A percentile compares a stretch with the other conserved stretches of the same genome.
phyloP scores from a whole-genome alignment of 2,888 invertebrate species.

The Camptogramma bilineatum region DNA sequence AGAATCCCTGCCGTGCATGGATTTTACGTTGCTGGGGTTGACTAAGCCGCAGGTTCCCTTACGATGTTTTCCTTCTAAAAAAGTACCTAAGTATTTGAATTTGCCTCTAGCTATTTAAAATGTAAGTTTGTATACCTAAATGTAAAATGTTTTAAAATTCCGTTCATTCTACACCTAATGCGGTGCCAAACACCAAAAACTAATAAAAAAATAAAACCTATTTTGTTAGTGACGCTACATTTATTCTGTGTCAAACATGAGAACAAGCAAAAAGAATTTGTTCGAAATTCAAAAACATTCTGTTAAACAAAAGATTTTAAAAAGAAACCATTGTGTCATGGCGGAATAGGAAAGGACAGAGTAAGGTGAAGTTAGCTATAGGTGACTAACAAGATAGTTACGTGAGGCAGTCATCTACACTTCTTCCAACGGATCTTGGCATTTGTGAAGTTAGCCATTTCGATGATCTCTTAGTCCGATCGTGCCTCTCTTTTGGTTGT shows the following conservation, averaged over 20 bases:
- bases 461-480: too few species aligned
- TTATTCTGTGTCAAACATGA: slow-evolving; percentile 32
- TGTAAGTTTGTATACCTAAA: too few species aligned
- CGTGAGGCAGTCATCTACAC: too few species aligned
- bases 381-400: not conserved
- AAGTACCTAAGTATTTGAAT: too few species aligned
- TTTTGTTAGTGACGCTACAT: slow-evolving; percentile 18
- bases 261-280: slow-evolving; percentile 28
- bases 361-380: not conserved
- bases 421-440: too few species aligned
- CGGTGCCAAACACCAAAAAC: not conserved
- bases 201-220: slow-evolving; percentile 12
- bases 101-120: too few species aligned
- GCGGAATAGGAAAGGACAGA: slow-evolving; percentile 20
- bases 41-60: too few species aligned
- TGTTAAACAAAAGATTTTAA: slow-evolving; percentile 31
- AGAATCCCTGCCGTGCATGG: too few species aligned
- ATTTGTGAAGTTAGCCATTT: too few species aligned
- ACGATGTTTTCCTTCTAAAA: too few species aligned
- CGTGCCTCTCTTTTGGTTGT: too few species aligned
- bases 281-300: slow-evolving; percentile 30
- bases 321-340: slow-evolving; percentile 30
- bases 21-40: too few species aligned
- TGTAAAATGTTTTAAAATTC: not conserved
- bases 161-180: not conserved